Base-by-base conservation (phyloP, 2,888 invertebrate genomes). In the Papilio gigon region DNA sequence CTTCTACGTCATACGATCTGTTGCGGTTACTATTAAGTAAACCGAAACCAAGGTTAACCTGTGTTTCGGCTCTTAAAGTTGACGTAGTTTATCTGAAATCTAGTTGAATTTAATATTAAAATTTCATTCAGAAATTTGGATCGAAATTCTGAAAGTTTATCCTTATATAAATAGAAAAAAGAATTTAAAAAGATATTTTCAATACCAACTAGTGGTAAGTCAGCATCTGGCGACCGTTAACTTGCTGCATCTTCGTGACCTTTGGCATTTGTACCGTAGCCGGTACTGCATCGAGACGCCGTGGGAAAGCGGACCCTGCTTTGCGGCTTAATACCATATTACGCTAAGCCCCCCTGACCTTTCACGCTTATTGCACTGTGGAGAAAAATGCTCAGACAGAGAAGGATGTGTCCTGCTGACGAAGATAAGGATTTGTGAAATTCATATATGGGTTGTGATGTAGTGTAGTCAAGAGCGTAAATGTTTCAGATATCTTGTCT, bases 291-390 rank as follows among this genome's bases (percentile, higher is more conserved):
- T 59, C 42, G n/a, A 44, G 56, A 37, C 40, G 47, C n/a, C 64
- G 68, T 68, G 68, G 68, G 68, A 68, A 68, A 68, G 63, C 35
- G 44, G 25, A 40, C 37, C 20, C 27, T 37, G 17, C 6, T 17
- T 11, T 37, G 47, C 37, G 20, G 20, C 53, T 56, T 66, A 66
- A 47, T 66, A 35, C 59, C 66, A 47, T 47, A 66, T 58, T 66
- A 60, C 47, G 11, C 47, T 27, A 37, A 53, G 37, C 14, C 61
- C 35, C 44, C 20, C 40, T 67, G 67, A 67, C 67, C 67, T 67
- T 61, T 42, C 61, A 61, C 50, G 50, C 50, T 40, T 53, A 40
- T 37, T 53, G 67, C 47, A 11, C 37, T 40, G 35, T 12, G 30
- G 27, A 11, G 20, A 53, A 30, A 33, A 53, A 30, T 22, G 9